Evolutionary conservation across 1,140 invertebrate genomes (phyloP).

Genomic region (Drosophila grimshawi): DNA sequence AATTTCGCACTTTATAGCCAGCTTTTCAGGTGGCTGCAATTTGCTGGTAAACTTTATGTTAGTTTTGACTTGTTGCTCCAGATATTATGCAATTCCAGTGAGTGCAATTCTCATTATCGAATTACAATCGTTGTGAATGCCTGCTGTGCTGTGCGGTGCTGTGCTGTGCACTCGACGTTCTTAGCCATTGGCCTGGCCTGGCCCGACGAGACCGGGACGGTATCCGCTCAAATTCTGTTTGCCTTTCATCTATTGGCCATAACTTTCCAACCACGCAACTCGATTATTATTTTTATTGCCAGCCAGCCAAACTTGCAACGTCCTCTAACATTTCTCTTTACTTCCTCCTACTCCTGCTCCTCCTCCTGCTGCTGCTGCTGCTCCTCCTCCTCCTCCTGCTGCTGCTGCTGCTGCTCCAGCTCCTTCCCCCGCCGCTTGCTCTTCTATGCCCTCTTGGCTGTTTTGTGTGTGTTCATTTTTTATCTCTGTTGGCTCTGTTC

Average conservation of each 20-base stretch:
- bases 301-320: slow-evolving; percentile 29
- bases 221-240: slow-evolving; percentile 26
- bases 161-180: slow-evolving; percentile 22
- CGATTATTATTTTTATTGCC: slow-evolving; percentile 77
- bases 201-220: not conserved
- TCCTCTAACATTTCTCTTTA: slow-evolving; percentile 2
- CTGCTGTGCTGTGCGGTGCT: slow-evolving; percentile 13
- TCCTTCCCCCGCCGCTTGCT: slow-evolving; percentile 12
- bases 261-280: slow-evolving; percentile 69
- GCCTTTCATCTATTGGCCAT: slow-evolving; percentile 71
- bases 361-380: slow-evolving; percentile 1
- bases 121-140: slow-evolving; percentile 40
- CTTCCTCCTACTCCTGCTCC: no score
- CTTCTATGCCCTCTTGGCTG: slow-evolving; percentile 4
- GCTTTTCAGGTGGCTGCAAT: no score
- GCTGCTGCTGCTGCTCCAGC: slow-evolving; percentile 13
- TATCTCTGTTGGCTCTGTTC: slow-evolving; percentile 46
- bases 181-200: slow-evolving; percentile 30
- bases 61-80: slow-evolving; percentile 27
- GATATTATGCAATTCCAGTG: slow-evolving; percentile 47
- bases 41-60: not conserved
- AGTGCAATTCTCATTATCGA: slow-evolving; percentile 44
- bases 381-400: slow-evolving; percentile 21
- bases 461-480: slow-evolving; percentile 49
- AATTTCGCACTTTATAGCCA: slow-evolving; percentile 43